Base-by-base conservation (phyloP, 2,113 vertebrate species). In the Pomatostomus ruficeps region DNA sequence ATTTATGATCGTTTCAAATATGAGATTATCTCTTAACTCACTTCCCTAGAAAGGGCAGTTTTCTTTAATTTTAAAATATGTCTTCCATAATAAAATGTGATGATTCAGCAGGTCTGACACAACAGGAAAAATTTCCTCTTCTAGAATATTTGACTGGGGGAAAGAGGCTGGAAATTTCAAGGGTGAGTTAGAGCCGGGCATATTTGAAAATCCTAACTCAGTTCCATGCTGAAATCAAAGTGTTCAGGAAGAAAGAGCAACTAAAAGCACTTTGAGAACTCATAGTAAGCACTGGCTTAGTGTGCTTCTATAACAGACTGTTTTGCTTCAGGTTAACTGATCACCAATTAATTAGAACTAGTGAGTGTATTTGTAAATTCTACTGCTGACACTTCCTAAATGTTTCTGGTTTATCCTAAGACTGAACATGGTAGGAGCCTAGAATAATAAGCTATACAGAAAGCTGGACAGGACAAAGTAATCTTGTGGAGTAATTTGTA, bases 281-380 rank as follows among this genome's bases (percentile, higher is more conserved):
- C 55, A 46, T 6, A 46, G 7, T 35, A 65, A 67, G 42, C 10
- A 40, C 48, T 73, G 49, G 31, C 45, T 75, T 54, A 70, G 24
- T 29, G 35, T 26, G 20, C 55, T 81, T 83, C 67, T 73, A 2
- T 36, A 40, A 49, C 2, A 46, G 46, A 31, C 20, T 76, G 70
- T 91, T 95, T 86, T 93, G 55, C 31, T 85, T 88, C 1, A 2
- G 84, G 82, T 96, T 91, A 95, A 93, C 51, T 83, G 31, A 43
- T 95, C 57, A 95, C 70, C 71, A 83, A 82, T 91, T 94, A 93
- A 93, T 71, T 29, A 31, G 29, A 89, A 89, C 46, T 66, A 43
- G 55, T 19, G 71, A 89, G 18, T n/a, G 17, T 18, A 58, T 93
- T 46, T 59, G 58, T 67, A 74, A 91, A 70, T 38, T 68, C 14